These are phyloP conservation scores for Marasmarcha lunaedactyla DNA, from an alignment of 2,888 invertebrate species.

Conservation along the genomic window DNA sequence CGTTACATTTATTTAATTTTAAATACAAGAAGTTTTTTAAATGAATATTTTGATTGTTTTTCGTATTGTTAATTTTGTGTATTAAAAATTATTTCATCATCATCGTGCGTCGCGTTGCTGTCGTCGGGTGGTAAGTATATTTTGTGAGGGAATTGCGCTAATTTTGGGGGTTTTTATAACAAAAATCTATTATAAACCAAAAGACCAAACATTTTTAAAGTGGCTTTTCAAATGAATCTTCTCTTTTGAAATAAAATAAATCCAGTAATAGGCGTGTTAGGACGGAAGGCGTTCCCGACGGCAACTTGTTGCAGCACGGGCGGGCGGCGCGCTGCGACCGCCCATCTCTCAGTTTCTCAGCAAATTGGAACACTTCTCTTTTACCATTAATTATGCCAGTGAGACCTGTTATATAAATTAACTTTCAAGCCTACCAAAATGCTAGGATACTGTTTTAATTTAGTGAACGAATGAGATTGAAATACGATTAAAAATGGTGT, in stretches of 20 bases:
- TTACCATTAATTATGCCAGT: background rate
- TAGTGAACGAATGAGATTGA: too few relatives aligned
- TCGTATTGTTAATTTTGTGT: slow-evolving; percentile 42
- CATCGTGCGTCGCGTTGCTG: slow-evolving; percentile 11
- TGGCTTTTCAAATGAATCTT: too few relatives aligned
- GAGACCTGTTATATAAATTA: slow-evolving; percentile 36
- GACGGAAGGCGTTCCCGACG: slow-evolving; percentile 66
- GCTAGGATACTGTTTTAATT: too few relatives aligned
- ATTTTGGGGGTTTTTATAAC: too few relatives aligned
- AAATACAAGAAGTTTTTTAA: slow-evolving; percentile 16
- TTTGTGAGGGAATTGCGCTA: too few relatives aligned
- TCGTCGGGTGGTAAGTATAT: slow-evolving; percentile 6
- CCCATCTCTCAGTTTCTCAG: slow-evolving; percentile 53
- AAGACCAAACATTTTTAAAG: too few relatives aligned
- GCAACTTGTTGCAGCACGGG: slow-evolving; percentile 57
- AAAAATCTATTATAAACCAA: too few relatives aligned
- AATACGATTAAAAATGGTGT: too few relatives aligned
- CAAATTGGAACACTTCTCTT: slow-evolving; percentile 33
- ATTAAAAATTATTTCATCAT: slow-evolving; percentile 19
- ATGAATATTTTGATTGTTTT: slow-evolving; percentile 32
- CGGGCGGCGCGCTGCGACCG: slow-evolving; percentile 29
- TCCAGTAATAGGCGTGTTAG: slow-evolving; percentile 17
- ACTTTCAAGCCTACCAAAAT: slow-evolving; percentile 19
- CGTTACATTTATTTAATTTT: slow-evolving; percentile 27
- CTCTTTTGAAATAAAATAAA: too few relatives aligned